Base-by-base conservation (phyloP, 2,797 vertebrate genomes). In the Agapornis canus region DNA sequence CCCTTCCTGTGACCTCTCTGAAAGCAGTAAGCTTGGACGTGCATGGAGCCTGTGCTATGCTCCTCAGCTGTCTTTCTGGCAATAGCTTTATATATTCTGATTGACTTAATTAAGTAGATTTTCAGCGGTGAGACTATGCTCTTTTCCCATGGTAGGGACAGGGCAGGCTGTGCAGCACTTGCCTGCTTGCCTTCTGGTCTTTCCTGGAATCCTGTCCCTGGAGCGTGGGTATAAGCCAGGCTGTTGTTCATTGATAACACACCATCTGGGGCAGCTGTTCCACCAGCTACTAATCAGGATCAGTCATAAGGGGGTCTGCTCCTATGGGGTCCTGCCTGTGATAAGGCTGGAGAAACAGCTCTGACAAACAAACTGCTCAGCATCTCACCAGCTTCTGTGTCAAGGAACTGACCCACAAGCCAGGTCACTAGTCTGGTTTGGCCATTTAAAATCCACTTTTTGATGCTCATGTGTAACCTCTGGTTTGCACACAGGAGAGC, bases 21-120 rank as follows among this genome's bases (percentile, higher is more conserved):
- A 69, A 70, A 61, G 57, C 57, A 65, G 57, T 15, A 57, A 92
- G 26, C n/a, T 27, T 73, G 51, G 43, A 32, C 73, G 17, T 25
- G 29, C 29, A 39, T 0, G 0, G 65, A 78, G 65, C 14, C 42
- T 72, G n/a, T 78, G 43, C 65, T 71, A 2, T 1, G 8, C 47
- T 59, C 35, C 61, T 78, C 3, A 2, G 26, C 22, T 82, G 19
- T 47, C 48, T 80, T 82, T 51, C 84, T 78, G 81, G 60, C 5
- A 16, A 42, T 21, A 39, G 54, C 32, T 22, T 86, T 0, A 0
- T 4, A 0, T 52, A 5, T 61, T 59, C 71, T 78, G 23, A 49
- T 57, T 47, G 64, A 51, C 39, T 47, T 56, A 77, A 14, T 76
- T 80, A 82, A 78, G 68, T 15, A 37, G 39, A 61, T 89, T 90